Conservation (phyloP, 1,140 invertebrate species). For the Drosophila bocki region DNA sequence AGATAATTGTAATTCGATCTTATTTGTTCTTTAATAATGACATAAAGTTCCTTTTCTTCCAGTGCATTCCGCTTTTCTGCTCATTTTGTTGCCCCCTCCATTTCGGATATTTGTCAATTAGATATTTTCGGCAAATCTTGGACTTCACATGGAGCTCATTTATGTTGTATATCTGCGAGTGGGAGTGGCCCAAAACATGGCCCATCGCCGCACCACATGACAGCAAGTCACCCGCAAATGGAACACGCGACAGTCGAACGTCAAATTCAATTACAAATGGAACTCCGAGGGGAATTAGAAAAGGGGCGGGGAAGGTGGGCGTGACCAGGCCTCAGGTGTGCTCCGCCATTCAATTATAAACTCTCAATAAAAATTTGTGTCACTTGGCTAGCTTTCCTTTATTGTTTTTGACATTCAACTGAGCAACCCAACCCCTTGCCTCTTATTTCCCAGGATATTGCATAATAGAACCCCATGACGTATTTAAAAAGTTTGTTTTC, state of each 20-base stretch:
- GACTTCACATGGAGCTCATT: constrained; percentile 13
- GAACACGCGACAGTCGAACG: constrained; percentile 57
- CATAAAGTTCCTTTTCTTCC: not conserved
- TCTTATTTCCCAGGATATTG: constrained; percentile 18
- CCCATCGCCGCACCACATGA: constrained; percentile 34
- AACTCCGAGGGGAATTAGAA: constrained; percentile 4
- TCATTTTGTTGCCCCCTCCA: constrained; percentile 37
- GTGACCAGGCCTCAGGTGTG: constrained; percentile 67
- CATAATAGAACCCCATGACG: constrained; percentile 33
- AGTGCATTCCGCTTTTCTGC: constrained; percentile 14
- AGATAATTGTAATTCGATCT: not conserved
- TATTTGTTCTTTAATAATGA: not conserved
- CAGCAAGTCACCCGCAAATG: constrained; percentile 40
- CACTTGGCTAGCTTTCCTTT: constrained; percentile 41
- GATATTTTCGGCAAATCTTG: constrained; percentile 49
- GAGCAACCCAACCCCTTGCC: not conserved
- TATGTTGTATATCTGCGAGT: constrained; percentile 10
- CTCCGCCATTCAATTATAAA: constrained; percentile 81
- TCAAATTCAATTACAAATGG: constrained; percentile 75
- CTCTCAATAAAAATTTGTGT: constrained; percentile 74
- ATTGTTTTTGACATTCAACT: constrained; percentile 75
- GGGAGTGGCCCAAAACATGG: constrained; percentile 20
- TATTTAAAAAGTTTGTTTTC: constrained; percentile 32
- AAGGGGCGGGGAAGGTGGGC: constrained; percentile 8
- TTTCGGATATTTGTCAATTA: constrained; percentile 64